Conservation (phyloP, 2,888 invertebrate species). For the Antitype chi region DNA sequence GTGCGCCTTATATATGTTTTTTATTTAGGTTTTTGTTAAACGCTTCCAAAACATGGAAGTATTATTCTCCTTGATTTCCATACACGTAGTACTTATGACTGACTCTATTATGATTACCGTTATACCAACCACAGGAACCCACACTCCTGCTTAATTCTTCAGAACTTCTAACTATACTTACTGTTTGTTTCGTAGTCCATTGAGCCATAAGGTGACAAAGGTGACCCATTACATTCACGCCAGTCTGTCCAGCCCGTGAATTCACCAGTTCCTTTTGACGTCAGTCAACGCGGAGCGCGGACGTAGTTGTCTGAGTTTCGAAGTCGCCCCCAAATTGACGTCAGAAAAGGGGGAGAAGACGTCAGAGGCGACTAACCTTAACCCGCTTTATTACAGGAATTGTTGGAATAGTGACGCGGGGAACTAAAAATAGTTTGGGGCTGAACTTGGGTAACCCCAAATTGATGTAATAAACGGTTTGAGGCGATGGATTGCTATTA, state of each 20-base stretch:
- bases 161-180: not conserved
- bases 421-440: constrained; percentile 41
- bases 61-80: not conserved
- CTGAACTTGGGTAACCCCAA: constrained; percentile 30
- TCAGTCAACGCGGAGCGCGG: constrained; percentile 39
- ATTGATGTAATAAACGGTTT: constrained; percentile 13
- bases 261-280: constrained; percentile 34
- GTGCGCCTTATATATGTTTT: not conserved
- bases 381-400: constrained; percentile 35
- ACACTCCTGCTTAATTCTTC: not conserved
- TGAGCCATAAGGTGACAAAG: not conserved
- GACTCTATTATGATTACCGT: not conserved
- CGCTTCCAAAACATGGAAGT: not conserved
- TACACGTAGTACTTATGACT: not conserved
- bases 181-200: not conserved
- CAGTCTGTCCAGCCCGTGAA: constrained; percentile 14
- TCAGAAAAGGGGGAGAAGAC: constrained; percentile 25
- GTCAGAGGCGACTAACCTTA: constrained; percentile 57
- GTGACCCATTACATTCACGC: constrained; percentile 1
- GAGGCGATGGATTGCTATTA: constrained; percentile 2
- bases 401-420: constrained; percentile 24
- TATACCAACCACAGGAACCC: too few relatives aligned
- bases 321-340: constrained; percentile 32
- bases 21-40: constrained; percentile 1
- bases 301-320: constrained; percentile 40